Conservation (phyloP, 1,140 invertebrate genomes). For the Bombus confusus region DNA sequence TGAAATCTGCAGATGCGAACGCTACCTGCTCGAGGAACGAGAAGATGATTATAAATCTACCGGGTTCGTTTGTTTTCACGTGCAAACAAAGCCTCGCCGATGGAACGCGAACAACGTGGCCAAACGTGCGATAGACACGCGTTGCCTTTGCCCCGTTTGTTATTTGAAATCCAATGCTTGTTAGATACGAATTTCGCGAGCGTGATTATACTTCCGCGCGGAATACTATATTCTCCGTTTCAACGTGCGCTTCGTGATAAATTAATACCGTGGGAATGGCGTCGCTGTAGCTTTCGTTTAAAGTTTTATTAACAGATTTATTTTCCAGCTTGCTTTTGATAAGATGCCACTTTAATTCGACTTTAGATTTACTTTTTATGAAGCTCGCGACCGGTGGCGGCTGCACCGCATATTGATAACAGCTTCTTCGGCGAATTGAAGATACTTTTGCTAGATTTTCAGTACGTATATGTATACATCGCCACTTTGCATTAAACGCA, state of each 20-base stretch:
- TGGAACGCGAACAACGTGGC: background rate
- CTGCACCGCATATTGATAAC: background rate
- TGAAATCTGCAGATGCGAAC: constrained; percentile 56
- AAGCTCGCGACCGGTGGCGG: no score
- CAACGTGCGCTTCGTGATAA: background rate
- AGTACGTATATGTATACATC: no score
- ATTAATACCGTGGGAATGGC: background rate
- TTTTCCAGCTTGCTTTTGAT: background rate
- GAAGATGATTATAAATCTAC: constrained; percentile 37
- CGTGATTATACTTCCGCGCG: background rate
- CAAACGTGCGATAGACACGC: constrained; percentile 4
- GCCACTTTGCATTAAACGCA: no score
- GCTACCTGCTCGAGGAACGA: constrained; percentile 26
- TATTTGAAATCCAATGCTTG: constrained; percentile 12
- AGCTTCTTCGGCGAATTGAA: background rate
- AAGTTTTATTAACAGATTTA: background rate
- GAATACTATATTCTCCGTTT: no score
- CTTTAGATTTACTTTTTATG: background rate
- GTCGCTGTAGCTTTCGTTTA: background rate
- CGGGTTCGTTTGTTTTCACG: background rate
- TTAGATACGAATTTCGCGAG: background rate
- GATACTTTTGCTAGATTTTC: background rate
- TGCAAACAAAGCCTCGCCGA: constrained; percentile 22
- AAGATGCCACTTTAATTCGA: background rate
- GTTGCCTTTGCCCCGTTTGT: constrained; percentile 21